These are phyloP conservation scores for Cottoperca gobio DNA, from an alignment of 2,797 vertebrate species.

Conservation along the genomic window DNA sequence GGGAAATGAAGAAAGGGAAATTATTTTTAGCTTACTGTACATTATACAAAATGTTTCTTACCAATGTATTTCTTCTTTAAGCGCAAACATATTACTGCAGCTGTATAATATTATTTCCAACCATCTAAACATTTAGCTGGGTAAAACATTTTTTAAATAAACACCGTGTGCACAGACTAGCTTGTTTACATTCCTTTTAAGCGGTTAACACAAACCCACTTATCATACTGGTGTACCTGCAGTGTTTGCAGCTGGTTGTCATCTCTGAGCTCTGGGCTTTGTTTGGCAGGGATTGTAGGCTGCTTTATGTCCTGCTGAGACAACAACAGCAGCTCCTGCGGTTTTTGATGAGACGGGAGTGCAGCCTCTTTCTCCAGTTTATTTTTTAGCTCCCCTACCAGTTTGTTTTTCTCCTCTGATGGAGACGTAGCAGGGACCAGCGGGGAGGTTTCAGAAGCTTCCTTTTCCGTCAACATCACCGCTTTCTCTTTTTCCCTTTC, in stretches of 20 bases:
- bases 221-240: constrained; percentile 57
- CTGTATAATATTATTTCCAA: background rate
- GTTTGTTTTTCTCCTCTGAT: constrained; percentile 47
- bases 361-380: constrained; percentile 71
- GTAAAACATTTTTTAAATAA: no score
- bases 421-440: constrained; percentile 15
- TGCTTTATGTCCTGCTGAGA: constrained; percentile 79
- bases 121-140: background rate
- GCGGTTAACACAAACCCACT: background rate
- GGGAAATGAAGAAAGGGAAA: constrained; percentile 27
- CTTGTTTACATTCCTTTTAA: constrained; percentile 2
- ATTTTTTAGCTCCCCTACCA: constrained; percentile 56
- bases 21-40: background rate
- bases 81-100: background rate
- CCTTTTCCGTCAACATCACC: constrained; percentile 21
- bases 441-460: constrained; percentile 39
- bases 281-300: constrained; percentile 66
- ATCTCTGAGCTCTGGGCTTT: constrained; percentile 34
- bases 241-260: constrained; percentile 70
- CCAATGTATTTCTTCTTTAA: background rate
- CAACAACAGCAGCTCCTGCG: constrained; percentile 77
- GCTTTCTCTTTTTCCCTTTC: constrained; percentile 55
- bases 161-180: background rate
- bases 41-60: background rate
- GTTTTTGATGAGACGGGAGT: constrained; percentile 66